Base-by-base conservation (phyloP, 92 coral and sea anemone species). In the Metridium senile region DNA sequence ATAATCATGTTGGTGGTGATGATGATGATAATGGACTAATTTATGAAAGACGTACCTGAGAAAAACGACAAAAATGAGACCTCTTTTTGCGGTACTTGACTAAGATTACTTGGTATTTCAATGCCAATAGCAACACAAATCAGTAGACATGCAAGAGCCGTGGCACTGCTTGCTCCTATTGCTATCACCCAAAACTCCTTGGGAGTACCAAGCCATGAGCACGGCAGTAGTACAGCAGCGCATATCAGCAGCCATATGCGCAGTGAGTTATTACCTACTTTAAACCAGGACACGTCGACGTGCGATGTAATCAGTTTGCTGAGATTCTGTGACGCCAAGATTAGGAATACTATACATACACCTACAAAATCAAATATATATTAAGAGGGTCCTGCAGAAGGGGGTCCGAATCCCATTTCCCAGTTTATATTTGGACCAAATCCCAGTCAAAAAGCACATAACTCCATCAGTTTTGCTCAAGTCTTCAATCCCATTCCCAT, bases 101-200 rank as follows among this genome's bases (percentile, higher is more conserved):
- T 71, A 34, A 90, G 43, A 62, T 88, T 78, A 13, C 82, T 64
- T 21, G 91, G 94, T 64, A 85, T 58, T 27, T 94, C 93, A 51
- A 85, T 35, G 7, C 82, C 97, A 79, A 94, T 91, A 26, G 89
- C 74, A 29, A 86, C 85, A 21, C 90, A 87, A 16, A 91, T 89
- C 74, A 94, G 62, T 26, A 94, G 39, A 79, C 98, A 94, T 8
- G 93, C 98, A 34, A 89, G 68, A 19, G 97, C 93, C 0, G 98
- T 94, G 8, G 97, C 97, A 4, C 89, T 21, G 49, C 93, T 94
- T 21, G 97, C 98, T 17, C 97, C 87, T 27, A 94, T 75, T 0
- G 98, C 98, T 33, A 94, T 93, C 56, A 90, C 93, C 97, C 98
- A 94, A 80, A 94, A 94, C 32, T 94, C 93, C 84, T 84, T 94